These are phyloP conservation scores for Excalfactoria chinensis DNA, from an alignment of 2,113 vertebrate species.

Conservation along the genomic window DNA sequence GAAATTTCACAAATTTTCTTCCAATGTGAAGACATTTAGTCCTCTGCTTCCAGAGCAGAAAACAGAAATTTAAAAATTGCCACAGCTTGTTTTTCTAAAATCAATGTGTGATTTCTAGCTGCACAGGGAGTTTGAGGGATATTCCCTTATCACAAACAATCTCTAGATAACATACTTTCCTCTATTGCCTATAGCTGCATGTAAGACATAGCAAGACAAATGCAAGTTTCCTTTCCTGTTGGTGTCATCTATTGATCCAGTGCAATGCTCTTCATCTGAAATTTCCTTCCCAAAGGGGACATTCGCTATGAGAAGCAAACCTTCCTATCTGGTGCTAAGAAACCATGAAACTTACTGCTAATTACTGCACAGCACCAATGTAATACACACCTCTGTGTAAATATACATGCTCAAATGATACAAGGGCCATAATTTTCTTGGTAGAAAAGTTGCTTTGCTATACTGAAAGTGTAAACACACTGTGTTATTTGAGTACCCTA, in stretches of 20 bases:
- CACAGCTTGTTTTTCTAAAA: constrained; percentile 37
- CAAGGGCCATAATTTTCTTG: neutral
- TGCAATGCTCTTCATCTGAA: constrained; percentile 36
- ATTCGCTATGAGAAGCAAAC: neutral
- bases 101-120: neutral
- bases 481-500: neutral
- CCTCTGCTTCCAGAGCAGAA: neutral
- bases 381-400: neutral
- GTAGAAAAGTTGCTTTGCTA: neutral
- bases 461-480: neutral
- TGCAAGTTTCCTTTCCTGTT: constrained; percentile 30
- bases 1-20: neutral
- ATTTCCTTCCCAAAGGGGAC: constrained; percentile 51
- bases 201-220: constrained; percentile 24
- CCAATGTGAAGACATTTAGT: neutral
- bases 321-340: neutral
- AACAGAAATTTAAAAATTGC: constrained; percentile 38
- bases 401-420: neutral
- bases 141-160: constrained; percentile 42
- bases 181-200: constrained; percentile 50
- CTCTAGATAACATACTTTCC: constrained; percentile 33
- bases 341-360: neutral
- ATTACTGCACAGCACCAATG: neutral
- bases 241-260: constrained; percentile 38
- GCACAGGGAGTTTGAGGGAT: constrained; percentile 20